These are phyloP conservation scores for Anguilla obscura DNA, from an alignment of 2,797 vertebrate genomes.

Conservation along the genomic window DNA sequence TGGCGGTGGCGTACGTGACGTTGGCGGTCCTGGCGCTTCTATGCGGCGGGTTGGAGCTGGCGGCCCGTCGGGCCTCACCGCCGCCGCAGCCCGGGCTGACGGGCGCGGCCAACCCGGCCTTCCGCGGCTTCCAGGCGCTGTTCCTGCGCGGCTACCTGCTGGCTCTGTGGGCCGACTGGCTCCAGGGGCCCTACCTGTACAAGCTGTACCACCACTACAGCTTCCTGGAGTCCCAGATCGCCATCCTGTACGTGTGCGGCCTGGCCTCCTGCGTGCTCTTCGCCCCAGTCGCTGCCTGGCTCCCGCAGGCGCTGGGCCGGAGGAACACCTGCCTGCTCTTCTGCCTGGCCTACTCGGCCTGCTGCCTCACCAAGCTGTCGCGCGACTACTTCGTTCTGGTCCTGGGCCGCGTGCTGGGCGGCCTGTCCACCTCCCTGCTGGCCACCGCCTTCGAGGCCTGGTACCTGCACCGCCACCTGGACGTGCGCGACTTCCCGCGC, in stretches of 20 bases:
- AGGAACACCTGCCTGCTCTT: slow-evolving; percentile 86
- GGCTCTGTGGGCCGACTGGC: slow-evolving; percentile 90
- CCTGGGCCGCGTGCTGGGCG: slow-evolving; percentile 83
- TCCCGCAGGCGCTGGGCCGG: slow-evolving; percentile 81
- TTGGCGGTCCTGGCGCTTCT: slow-evolving; percentile 75
- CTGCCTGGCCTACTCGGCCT: slow-evolving; percentile 81
- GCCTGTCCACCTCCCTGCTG: slow-evolving; percentile 86
- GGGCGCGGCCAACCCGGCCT: slow-evolving; percentile 83
- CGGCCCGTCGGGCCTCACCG: slow-evolving; percentile 76
- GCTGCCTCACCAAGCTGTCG: slow-evolving; percentile 89
- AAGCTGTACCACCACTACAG: slow-evolving; percentile 92
- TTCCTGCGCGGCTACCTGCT: slow-evolving; percentile 86
- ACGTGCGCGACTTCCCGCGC: slow-evolving; percentile 83
- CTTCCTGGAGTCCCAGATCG: slow-evolving; percentile 91
- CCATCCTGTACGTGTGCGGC: slow-evolving; percentile 90
- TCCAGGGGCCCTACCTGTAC: slow-evolving; percentile 93
- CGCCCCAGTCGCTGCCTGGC: slow-evolving; percentile 81
- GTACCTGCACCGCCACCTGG: slow-evolving; percentile 85
- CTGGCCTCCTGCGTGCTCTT: slow-evolving; percentile 86
- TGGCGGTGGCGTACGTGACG: slow-evolving; percentile 82
- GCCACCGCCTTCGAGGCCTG: slow-evolving; percentile 87
- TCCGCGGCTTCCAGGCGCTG: slow-evolving; percentile 81
- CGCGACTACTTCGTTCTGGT: slow-evolving; percentile 88
- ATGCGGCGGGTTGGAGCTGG: slow-evolving; percentile 80
- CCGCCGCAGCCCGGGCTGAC: slow-evolving; percentile 60